These are phyloP conservation scores for Epizoanthus illoricatus DNA, from an alignment of 92 coral and sea anemone genomes.

Conservation along the genomic window DNA sequence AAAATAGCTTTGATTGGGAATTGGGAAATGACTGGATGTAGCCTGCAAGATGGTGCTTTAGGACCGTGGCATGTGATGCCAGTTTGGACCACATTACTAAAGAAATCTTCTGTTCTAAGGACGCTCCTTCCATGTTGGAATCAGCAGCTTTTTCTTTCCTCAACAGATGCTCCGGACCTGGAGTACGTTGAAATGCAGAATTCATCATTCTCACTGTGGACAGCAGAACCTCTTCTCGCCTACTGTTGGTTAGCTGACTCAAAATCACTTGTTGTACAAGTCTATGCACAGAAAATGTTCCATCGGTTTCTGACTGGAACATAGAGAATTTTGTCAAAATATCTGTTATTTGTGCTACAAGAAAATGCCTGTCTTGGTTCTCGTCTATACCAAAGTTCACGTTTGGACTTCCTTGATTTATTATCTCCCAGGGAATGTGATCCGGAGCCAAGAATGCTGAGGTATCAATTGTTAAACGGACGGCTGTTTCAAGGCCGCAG, in stretches of 20 bases:
- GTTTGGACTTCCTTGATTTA: constrained; percentile 32
- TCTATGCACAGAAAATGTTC: constrained; percentile 26
- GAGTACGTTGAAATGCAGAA: constrained; percentile 6
- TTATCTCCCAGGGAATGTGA: constrained; percentile 34
- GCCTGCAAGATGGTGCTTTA: not conserved
- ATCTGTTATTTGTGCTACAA: constrained; percentile 22
- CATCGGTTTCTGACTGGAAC: constrained; percentile 12
- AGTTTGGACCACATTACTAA: constrained; percentile 1
- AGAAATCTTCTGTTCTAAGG: not conserved
- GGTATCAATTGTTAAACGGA: constrained; percentile 24
- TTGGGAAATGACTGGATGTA: not conserved
- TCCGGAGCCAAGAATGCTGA: constrained; percentile 34
- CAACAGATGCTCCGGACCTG: constrained; percentile 19
- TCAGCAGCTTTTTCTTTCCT: not conserved
- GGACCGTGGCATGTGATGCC: constrained; percentile 24
- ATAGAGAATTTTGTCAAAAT: constrained; percentile 34
- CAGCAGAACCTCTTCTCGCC: constrained; percentile 2
- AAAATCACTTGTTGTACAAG: constrained; percentile 41
- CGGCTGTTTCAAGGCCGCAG: constrained; percentile 17
- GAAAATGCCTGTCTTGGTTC: not conserved
- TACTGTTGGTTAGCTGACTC: not conserved
- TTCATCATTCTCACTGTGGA: constrained; percentile 36
- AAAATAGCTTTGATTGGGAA: constrained; percentile 9
- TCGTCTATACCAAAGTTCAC: constrained; percentile 1
- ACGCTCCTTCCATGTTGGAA: not conserved